Conservation (phyloP, 1,140 invertebrate genomes). For the Tetramorium alpestre region DNA sequence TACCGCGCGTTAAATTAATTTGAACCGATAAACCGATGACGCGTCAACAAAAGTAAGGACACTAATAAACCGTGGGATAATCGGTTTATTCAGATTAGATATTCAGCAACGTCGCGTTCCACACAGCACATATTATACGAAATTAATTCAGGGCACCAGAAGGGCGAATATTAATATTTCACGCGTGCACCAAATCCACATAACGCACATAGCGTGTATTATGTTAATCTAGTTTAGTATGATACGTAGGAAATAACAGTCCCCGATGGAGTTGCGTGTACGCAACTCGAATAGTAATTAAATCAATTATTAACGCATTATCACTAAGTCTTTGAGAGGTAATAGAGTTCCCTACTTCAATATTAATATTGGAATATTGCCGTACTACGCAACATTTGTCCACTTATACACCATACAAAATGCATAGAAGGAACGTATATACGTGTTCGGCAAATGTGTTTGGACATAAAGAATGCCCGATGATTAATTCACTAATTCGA, state of each 20-base stretch:
- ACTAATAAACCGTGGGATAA: slow-evolving; percentile 19
- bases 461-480: neutral
- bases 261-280: neutral
- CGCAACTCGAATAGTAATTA: slow-evolving; percentile 18
- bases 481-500: neutral
- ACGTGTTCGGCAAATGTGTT: neutral
- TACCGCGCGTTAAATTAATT: slow-evolving; percentile 18
- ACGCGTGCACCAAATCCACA: slow-evolving; percentile 32
- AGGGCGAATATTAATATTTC: slow-evolving; percentile 52
- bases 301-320: slow-evolving; percentile 44
- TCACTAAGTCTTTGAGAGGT: neutral
- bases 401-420: neutral
- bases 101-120: slow-evolving; percentile 41
- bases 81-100: slow-evolving; percentile 51
- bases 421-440: neutral
- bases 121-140: slow-evolving; percentile 26
- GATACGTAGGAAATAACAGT: slow-evolving; percentile 31
- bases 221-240: slow-evolving; percentile 33
- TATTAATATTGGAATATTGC: neutral
- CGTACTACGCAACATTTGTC: neutral
- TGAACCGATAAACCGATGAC: neutral
- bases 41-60: slow-evolving; percentile 21
- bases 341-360: neutral
- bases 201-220: neutral
- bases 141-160: slow-evolving; percentile 42